Percentiles rank a stretch among this genome's conserved stretches.
These are phyloP conservation scores for Tipula vernalis DNA, from an alignment of 2,888 invertebrate species.

Conservation along the genomic window DNA sequence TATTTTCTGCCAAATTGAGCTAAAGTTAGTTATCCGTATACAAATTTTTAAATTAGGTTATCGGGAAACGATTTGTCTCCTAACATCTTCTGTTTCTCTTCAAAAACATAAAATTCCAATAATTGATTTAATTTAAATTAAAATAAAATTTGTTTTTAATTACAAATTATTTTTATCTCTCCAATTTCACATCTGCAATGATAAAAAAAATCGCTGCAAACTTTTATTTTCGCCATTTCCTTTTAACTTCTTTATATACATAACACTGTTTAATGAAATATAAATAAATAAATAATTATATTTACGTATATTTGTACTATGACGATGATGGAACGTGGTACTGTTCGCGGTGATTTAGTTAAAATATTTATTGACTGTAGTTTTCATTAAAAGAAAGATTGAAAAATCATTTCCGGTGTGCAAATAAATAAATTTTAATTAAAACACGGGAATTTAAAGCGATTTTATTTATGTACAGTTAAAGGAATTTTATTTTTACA, in stretches of 20 bases:
- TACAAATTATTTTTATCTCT: background rate
- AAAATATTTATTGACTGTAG: background rate
- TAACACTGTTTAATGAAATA: background rate
- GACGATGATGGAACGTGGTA: background rate
- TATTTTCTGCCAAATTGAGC: too few species aligned
- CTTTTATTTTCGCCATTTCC: background rate
- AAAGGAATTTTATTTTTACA: background rate
- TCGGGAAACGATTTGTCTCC: background rate
- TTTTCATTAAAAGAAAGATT: background rate
- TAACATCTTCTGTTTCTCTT: background rate
- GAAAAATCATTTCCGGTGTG: background rate
- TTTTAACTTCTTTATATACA: background rate
- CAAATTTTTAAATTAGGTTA: background rate
- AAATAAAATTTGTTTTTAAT: background rate
- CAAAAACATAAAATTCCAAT: background rate
- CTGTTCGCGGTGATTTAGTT: background rate
- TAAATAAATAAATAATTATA: background rate
- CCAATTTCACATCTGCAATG: background rate
- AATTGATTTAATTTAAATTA: background rate
- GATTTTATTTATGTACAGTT: background rate
- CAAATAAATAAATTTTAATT: background rate
- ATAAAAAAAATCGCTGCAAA: background rate
- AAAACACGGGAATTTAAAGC: background rate
- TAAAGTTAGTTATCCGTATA: background rate
- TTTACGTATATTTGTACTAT: background rate